These are phyloP conservation scores for Lagocephalus sceleratus DNA, from an alignment of 2,797 vertebrate species.

Conservation along the genomic window DNA sequence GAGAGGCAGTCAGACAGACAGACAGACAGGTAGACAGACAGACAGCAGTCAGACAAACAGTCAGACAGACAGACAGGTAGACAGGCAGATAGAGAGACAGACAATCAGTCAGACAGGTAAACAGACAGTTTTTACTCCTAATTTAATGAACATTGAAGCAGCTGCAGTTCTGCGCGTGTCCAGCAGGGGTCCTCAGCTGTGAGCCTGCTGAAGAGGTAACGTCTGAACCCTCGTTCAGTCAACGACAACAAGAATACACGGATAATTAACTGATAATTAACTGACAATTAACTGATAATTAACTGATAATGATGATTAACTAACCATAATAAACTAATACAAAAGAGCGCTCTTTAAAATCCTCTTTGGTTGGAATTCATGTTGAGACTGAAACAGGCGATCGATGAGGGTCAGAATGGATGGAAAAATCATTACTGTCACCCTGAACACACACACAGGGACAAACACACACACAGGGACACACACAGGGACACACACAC, in stretches of 20 bases:
- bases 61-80: constrained; percentile 25
- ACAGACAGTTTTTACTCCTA: too few species aligned
- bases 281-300: too few species aligned
- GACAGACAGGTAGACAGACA: constrained; percentile 37
- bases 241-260: too few species aligned
- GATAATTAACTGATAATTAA: too few species aligned
- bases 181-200: too few species aligned
- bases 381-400: background rate
- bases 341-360: too few species aligned
- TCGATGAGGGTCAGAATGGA: constrained; percentile 7
- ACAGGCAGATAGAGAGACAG: constrained; percentile 34
- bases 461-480: background rate
- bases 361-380: background rate
- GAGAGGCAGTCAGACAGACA: constrained; percentile 12
- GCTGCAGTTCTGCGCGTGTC: too few species aligned
- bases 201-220: background rate
- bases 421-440: constrained; percentile 41
- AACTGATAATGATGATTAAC: too few species aligned
- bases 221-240: too few species aligned
- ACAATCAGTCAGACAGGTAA: too few species aligned
- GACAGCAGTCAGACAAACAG: constrained; percentile 32
- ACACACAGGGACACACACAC: background rate
- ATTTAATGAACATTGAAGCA: too few species aligned
- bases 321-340: too few species aligned
- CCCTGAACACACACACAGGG: background rate